Evolutionary conservation across 2,113 vertebrate species (phyloP), one percentile per base, ranked within the genome.

Genomic region (Nansenia antarctica): DNA sequence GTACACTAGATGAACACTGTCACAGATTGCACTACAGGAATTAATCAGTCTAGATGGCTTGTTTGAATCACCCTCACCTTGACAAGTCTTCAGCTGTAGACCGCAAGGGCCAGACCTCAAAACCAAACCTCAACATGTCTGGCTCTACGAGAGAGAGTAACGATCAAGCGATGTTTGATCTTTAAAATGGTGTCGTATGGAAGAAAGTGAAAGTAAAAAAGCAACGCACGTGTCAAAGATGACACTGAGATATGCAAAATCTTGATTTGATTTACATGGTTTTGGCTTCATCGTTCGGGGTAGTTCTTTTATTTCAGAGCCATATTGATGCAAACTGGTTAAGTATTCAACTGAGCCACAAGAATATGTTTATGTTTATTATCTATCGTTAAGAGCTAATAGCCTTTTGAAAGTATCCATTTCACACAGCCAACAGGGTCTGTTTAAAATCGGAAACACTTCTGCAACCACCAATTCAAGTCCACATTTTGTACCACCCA

Each of bases 311-410:
- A 9, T 68, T 67, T 84, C 62, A 78, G 86, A 91, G 88, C 82
- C 87, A 86, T 85, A 83, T 73, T 87, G 87, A 84, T 88, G 86
- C 84, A 77, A 84, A 79, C 67, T 79, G 78, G 79, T 84, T 67
- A 76, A 66, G 76, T 78, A 82, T 85, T 84, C 81, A 82, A 64
- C 80, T 87, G 90, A 91, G 90, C 89, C 90, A 80, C 85, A 84
- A 81, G n/a, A 88, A 84, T 83, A 78, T 53, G 26, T 61, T 31
- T 39, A 24, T 5, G 26, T 59, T 66, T 61, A 65, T 76, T 69
- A n/a, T n/a, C n/a, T n/a, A n/a, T n/a, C n/a, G n/a, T n/a, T n/a
- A n/a, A n/a, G n/a, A n/a, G 70, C 53, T 81, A 80, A 72, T 69
- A 68, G 69, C 77, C 66, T 74, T 57, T 70, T n/a, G 62, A 74